Conservation (phyloP, 30 jellyfish, hydroid and myxozoan species). For the Morbakka virulenta region DNA sequence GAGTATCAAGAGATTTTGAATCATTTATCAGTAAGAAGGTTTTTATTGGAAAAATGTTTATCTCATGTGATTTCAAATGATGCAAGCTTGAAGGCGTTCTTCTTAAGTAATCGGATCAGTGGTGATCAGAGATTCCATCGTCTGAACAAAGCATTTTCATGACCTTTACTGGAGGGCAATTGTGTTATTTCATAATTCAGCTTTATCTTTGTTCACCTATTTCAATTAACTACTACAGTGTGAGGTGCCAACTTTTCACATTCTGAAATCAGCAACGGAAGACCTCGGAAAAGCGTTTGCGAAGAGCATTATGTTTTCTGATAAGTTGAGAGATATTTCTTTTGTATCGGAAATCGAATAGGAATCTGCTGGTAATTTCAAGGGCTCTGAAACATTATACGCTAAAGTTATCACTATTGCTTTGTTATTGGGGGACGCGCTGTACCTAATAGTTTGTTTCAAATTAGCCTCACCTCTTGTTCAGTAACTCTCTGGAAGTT, state of each 20-base stretch:
- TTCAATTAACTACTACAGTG: conserved; percentile 21
- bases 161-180: conserved; percentile 14
- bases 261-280: conserved; percentile 34
- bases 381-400: too few species aligned
- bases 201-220: conserved; percentile 20
- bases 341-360: too few species aligned
- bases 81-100: conserved; percentile 37
- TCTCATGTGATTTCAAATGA: background rate
- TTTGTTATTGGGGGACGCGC: too few species aligned
- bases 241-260: conserved; percentile 31
- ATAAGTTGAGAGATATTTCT: background rate
- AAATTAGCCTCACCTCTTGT: too few species aligned
- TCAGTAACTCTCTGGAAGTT: too few species aligned
- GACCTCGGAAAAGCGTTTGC: conserved; percentile 32
- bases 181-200: conserved; percentile 1
- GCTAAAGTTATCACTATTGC: too few species aligned
- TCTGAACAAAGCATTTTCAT: background rate
- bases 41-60: conserved; percentile 1
- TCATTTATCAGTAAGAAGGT: conserved; percentile 1
- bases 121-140: conserved; percentile 49
- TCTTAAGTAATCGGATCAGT: conserved; percentile 23
- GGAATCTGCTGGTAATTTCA: too few species aligned
- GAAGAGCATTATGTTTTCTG: conserved; percentile 24
- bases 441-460: too few species aligned
- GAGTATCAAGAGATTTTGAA: too few species aligned